Evolutionary conservation across 1,140 invertebrate genomes (phyloP).

Genomic region (Neodiprion fabricii): DNA sequence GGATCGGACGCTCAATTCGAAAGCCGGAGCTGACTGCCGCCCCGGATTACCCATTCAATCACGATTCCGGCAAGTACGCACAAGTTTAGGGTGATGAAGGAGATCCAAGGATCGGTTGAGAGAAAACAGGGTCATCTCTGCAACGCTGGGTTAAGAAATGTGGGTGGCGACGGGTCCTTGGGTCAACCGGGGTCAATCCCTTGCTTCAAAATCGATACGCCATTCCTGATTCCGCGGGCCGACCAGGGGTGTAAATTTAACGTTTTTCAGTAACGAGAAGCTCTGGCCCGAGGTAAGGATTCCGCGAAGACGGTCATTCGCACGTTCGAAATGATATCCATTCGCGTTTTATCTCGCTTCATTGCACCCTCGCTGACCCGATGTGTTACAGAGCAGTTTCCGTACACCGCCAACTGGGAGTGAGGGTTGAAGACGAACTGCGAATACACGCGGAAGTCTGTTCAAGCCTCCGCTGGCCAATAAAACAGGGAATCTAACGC

Average conservation of each 20-base stretch:
- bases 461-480: background rate
- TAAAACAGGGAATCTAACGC: conserved; percentile 20
- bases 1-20: conserved; percentile 31
- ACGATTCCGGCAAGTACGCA: conserved; percentile 15
- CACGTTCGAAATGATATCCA: too few relatives aligned
- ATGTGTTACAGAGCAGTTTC: too few relatives aligned
- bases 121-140: background rate
- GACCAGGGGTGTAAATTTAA: background rate
- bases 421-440: too few relatives aligned
- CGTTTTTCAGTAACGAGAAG: too few relatives aligned
- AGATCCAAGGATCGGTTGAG: background rate
- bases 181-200: background rate
- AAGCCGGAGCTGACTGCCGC: conserved; percentile 28
- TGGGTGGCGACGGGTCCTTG: background rate
- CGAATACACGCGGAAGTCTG: too few relatives aligned
- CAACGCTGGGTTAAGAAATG: background rate
- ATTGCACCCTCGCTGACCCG: too few relatives aligned
- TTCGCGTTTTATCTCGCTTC: too few relatives aligned
- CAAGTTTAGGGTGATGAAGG: background rate
- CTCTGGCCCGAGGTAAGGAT: background rate
- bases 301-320: conserved; percentile 18
- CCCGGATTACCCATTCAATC: conserved; percentile 41
- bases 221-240: background rate
- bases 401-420: too few relatives aligned
- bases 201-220: too few relatives aligned